Evolutionary conservation across 2,888 invertebrate species (phyloP).

Genomic region (Hydrotaea diabolus): DNA sequence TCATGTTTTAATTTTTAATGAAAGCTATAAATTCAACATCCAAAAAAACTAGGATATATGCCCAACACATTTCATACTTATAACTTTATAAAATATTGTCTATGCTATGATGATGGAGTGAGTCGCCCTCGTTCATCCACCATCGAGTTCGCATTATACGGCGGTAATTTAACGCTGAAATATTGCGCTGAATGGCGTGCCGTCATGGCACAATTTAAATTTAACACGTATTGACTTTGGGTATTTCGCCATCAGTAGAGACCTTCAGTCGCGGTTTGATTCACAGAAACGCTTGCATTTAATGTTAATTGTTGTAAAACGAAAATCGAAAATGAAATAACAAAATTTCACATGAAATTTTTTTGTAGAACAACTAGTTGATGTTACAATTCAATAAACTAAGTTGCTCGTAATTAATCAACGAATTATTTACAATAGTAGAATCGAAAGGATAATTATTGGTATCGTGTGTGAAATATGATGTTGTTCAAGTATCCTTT

Average conservation of each 20-base stretch:
- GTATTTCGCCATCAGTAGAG: not conserved
- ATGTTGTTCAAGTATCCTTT: too few relatives aligned
- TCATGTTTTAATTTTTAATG: not conserved
- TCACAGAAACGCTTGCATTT: not conserved
- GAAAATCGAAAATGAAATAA: too few relatives aligned
- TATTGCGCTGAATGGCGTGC: not conserved
- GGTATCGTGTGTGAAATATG: too few relatives aligned
- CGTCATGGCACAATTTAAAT: conserved; percentile 1
- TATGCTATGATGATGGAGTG: not conserved
- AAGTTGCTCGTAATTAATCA: too few relatives aligned
- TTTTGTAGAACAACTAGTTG: too few relatives aligned
- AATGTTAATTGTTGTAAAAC: not conserved
- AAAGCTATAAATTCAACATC: not conserved
- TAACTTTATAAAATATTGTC: not conserved
- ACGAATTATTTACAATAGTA: too few relatives aligned
- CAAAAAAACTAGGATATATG: not conserved
- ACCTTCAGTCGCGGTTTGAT: not conserved
- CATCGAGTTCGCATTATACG: not conserved
- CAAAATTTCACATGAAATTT: too few relatives aligned
- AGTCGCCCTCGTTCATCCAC: too few relatives aligned
- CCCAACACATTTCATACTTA: not conserved
- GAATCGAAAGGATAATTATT: too few relatives aligned
- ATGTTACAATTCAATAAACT: too few relatives aligned
- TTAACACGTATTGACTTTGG: too few relatives aligned
- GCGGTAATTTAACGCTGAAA: conserved; percentile 9